These are phyloP conservation scores for Hiodon alosoides DNA, from an alignment of 2,113 vertebrate species.

Conservation along the genomic window DNA sequence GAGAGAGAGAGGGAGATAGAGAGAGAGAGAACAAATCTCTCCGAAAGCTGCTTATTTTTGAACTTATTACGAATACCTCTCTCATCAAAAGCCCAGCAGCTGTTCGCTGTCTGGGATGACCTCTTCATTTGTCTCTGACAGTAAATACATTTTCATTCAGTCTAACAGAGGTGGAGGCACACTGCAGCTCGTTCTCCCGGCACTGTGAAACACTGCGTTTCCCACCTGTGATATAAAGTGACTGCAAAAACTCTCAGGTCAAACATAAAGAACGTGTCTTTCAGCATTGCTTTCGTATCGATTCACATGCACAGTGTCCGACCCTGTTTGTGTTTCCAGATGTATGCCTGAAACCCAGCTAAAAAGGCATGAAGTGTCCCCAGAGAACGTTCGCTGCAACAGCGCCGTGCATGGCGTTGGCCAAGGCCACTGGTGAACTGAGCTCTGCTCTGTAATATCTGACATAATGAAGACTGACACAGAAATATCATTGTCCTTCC, in stretches of 20 bases:
- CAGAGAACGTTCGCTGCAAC: too few relatives aligned
- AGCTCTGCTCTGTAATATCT: neutral
- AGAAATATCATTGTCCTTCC: conserved; percentile 10
- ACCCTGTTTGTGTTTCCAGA: neutral
- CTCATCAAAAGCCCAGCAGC: conserved; percentile 62
- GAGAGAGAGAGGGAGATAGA: conserved; percentile 28
- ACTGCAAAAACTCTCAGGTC: too few relatives aligned
- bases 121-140: conserved; percentile 67
- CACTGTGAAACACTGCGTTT: too few relatives aligned
- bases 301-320: neutral
- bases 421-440: neutral
- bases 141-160: conserved; percentile 62
- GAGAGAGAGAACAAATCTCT: conserved; percentile 31
- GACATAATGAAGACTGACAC: neutral
- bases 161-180: conserved; percentile 41
- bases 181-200: too few relatives aligned
- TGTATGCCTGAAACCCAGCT: neutral
- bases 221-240: too few relatives aligned
- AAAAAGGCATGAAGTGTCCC: too few relatives aligned
- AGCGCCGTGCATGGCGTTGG: neutral
- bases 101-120: conserved; percentile 66
- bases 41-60: conserved; percentile 47
- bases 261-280: too few relatives aligned
- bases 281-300: too few relatives aligned
- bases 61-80: conserved; percentile 61